phyloP scores from a whole-genome alignment of 1,140 invertebrate genomes.

The Liolophura sinensis region DNA sequence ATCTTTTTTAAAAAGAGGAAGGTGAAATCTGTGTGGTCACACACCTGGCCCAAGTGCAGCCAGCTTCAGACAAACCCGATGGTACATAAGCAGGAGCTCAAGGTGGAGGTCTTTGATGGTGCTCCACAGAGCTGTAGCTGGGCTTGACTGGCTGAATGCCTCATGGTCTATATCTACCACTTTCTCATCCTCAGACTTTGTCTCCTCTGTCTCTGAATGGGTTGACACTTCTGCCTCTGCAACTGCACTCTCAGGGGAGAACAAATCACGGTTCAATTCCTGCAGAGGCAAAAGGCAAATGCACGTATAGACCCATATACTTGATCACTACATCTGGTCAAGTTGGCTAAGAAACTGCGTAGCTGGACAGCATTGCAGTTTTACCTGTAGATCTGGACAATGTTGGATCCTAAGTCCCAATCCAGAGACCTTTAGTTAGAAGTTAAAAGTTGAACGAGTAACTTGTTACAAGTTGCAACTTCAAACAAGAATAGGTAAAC shows the following conservation, averaged over 20 bases:
- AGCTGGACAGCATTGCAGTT: too few species aligned
- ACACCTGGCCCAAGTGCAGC: constrained; percentile 23
- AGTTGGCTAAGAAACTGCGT: too few species aligned
- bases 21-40: background rate
- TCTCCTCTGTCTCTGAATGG: constrained; percentile 4
- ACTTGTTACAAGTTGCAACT: too few species aligned
- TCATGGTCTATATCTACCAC: constrained; percentile 14
- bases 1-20: too few species aligned
- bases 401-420: too few species aligned
- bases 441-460: too few species aligned
- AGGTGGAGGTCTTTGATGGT: constrained; percentile 55
- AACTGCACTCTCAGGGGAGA: constrained; percentile 23
- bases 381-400: too few species aligned
- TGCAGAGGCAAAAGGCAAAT: constrained; percentile 13
- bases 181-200: constrained; percentile 19
- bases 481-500: too few species aligned
- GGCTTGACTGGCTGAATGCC: constrained; percentile 22
- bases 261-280: constrained; percentile 53
- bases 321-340: too few species aligned
- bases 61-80: constrained; percentile 53
- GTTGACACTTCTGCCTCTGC: constrained; percentile 5
- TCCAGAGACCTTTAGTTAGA: too few species aligned
- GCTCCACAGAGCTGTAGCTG: constrained; percentile 49
- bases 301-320: background rate
- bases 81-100: constrained; percentile 55